Evolutionary conservation across 2,113 vertebrate genomes (phyloP).

Genomic region (Salminus brasiliensis): DNA sequence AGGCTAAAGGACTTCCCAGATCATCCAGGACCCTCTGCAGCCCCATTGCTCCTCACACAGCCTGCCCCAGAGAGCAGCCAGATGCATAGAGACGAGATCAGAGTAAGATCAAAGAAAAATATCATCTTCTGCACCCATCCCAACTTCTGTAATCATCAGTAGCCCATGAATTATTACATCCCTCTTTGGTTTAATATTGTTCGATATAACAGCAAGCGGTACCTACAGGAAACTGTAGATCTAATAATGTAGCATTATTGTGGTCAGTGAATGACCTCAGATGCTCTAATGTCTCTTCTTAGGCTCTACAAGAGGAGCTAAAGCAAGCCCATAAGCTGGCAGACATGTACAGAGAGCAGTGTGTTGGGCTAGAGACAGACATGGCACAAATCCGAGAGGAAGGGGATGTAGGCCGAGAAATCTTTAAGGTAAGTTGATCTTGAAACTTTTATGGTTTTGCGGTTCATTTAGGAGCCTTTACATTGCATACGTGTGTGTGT

Average conservation of each 20-base stretch:
- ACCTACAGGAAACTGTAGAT: not conserved
- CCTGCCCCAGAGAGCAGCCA: conserved; percentile 64
- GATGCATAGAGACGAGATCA: conserved; percentile 77
- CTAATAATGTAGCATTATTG: not conserved
- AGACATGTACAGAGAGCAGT: conserved; percentile 93
- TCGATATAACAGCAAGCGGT: not conserved
- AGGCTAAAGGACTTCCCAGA: conserved; percentile 57
- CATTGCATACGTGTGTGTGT: not conserved
- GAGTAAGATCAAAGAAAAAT: conserved; percentile 69
- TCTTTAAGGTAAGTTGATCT: conserved; percentile 83
- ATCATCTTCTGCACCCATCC: not conserved
- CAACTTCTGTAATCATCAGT: not conserved
- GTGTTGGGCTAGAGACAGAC: conserved; percentile 87
- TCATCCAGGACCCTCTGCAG: conserved; percentile 36
- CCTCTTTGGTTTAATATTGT: not conserved
- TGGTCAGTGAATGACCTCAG: not conserved
- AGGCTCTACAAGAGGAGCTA: conserved; percentile 85
- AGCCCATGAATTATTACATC: too few species aligned
- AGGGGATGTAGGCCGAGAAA: conserved; percentile 82
- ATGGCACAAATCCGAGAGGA: conserved; percentile 87
- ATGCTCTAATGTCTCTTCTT: not conserved
- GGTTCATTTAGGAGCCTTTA: not conserved
- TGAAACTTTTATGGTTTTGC: not conserved
- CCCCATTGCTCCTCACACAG: conserved; percentile 41
- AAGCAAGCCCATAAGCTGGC: conserved; percentile 84